These are phyloP conservation scores for Conomelus anceps DNA, from an alignment of 2,888 invertebrate species.

Conservation along the genomic window DNA sequence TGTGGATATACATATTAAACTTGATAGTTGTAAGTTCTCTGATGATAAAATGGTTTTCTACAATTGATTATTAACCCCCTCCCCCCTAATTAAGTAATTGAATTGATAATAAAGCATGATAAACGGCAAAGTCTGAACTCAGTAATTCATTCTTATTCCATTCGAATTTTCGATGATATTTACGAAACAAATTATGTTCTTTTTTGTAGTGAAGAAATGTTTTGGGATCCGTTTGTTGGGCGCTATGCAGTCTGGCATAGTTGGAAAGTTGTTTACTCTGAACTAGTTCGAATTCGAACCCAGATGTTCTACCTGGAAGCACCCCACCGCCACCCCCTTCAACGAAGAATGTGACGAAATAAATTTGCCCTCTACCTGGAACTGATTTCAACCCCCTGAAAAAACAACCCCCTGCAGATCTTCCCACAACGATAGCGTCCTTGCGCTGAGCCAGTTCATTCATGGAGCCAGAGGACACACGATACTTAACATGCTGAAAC, in stretches of 20 bases:
- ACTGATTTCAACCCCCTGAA: not conserved
- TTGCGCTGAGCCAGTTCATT: not conserved
- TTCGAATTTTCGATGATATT: not conserved
- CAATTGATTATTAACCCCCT: too few species aligned
- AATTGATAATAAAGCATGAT: too few species aligned
- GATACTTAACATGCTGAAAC: slow-evolving; percentile 2
- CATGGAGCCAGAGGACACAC: not conserved
- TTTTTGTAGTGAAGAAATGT: not conserved
- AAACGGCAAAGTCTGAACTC: too few species aligned
- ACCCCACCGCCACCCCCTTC: not conserved
- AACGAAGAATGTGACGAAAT: slow-evolving; percentile 8
- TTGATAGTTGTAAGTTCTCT: too few species aligned
- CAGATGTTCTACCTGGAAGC: slow-evolving; percentile 6
- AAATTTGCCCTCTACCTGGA: slow-evolving; percentile 9
- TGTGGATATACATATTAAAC: too few species aligned
- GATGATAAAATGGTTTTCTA: too few species aligned
- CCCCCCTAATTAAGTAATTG: too few species aligned
- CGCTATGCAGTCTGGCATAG: not conserved
- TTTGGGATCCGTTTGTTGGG: not conserved
- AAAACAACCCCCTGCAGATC: slow-evolving; percentile 12
- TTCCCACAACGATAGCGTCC: slow-evolving; percentile 5
- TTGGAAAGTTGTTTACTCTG: not conserved
- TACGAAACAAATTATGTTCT: not conserved
- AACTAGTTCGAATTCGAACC: not conserved
- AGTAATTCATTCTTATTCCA: not conserved